A percentile compares a stretch with the other conserved stretches of the same genome.
These are phyloP conservation scores for Hydraecia micacea DNA, from an alignment of 2,888 invertebrate species.

Conservation along the genomic window DNA sequence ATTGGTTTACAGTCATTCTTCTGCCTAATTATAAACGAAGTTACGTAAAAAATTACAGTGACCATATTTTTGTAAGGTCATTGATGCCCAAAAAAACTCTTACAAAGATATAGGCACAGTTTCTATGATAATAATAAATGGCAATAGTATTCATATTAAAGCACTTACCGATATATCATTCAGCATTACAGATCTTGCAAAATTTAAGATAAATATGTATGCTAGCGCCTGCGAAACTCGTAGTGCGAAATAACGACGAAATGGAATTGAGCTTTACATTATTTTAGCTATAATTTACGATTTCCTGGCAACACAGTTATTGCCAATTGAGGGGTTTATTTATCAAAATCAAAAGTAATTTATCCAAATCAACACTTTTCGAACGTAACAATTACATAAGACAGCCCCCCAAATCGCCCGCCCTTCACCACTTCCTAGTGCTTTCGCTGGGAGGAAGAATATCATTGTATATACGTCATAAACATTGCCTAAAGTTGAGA, in stretches of 20 bases:
- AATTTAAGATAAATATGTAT: neutral
- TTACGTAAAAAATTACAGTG: neutral
- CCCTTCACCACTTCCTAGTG: too few relatives aligned
- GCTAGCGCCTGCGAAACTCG: neutral
- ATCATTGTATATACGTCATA: too few relatives aligned
- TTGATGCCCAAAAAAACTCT: neutral
- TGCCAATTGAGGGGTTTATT: neutral
- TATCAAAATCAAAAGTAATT: too few relatives aligned
- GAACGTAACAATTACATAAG: too few relatives aligned
- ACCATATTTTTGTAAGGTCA: neutral
- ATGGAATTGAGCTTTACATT: constrained; percentile 7
- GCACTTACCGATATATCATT: constrained; percentile 7
- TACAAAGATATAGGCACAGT: neutral
- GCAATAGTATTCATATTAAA: constrained; percentile 5
- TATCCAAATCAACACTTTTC: too few relatives aligned
- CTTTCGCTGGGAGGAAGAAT: too few relatives aligned
- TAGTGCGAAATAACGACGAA: neutral
- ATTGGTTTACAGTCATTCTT: neutral
- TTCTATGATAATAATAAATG: neutral
- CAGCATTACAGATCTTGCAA: constrained; percentile 13
- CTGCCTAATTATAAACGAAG: neutral
- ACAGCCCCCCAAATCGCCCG: too few relatives aligned
- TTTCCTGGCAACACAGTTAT: constrained; percentile 37
- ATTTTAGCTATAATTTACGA: constrained; percentile 53
- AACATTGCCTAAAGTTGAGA: too few relatives aligned